phyloP scores from a whole-genome alignment of 2,888 invertebrate species.

The Hermaeophaga mercurialis region DNA sequence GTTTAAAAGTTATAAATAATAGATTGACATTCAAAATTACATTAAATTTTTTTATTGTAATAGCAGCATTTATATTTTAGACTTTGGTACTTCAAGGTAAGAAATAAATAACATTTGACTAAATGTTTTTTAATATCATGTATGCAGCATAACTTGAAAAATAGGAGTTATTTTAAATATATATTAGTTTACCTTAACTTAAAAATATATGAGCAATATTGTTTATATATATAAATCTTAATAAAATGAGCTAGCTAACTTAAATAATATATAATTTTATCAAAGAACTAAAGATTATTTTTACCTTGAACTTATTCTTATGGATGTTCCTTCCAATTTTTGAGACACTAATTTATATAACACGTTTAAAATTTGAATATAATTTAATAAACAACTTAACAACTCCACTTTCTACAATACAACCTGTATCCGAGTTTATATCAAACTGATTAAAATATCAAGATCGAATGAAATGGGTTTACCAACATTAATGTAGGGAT shows the following conservation, averaged over 20 bases:
- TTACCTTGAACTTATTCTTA: neutral
- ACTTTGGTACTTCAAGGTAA: slow-evolving; percentile 11
- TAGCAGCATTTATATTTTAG: neutral
- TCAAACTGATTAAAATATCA: neutral
- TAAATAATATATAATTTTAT: neutral
- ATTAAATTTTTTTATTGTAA: too few relatives aligned
- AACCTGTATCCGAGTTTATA: neutral
- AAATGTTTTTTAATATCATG: too few relatives aligned
- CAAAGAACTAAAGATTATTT: neutral
- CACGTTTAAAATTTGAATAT: neutral
- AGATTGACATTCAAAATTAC: too few relatives aligned
- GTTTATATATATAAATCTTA: too few relatives aligned
- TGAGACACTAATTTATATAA: neutral
- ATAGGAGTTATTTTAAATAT: too few relatives aligned
- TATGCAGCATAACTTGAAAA: too few relatives aligned
- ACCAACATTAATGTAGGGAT: neutral
- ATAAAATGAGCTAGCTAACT: too few relatives aligned
- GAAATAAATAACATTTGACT: neutral
- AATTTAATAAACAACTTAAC: too few relatives aligned
- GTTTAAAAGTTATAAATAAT: too few relatives aligned
- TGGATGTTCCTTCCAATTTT: neutral
- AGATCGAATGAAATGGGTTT: slow-evolving; percentile 15
- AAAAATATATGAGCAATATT: too few relatives aligned
- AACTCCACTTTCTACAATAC: neutral
- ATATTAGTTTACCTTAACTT: too few relatives aligned